These are phyloP conservation scores for Thecophora atra DNA, from an alignment of 2,888 invertebrate species.

Conservation along the genomic window DNA sequence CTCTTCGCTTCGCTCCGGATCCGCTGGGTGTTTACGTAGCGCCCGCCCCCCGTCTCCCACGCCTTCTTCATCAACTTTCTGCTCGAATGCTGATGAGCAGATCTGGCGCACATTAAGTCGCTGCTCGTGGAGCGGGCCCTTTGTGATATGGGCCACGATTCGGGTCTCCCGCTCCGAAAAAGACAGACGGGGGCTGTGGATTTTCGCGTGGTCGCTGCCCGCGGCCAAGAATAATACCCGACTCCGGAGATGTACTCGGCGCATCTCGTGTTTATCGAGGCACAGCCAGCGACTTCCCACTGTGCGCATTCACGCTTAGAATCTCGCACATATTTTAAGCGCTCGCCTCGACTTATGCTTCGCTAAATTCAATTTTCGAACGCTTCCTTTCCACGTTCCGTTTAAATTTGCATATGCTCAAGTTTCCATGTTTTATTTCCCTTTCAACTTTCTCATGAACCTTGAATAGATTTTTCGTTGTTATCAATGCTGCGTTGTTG, in stretches of 20 bases:
- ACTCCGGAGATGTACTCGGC: neutral
- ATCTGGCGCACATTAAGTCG: constrained; percentile 7
- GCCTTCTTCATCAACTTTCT: neutral
- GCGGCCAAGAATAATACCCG: neutral
- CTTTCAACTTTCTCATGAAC: too few species aligned
- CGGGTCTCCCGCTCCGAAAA: too few species aligned
- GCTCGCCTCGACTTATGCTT: constrained; percentile 30
- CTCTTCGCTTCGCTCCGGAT: neutral
- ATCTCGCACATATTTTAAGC: neutral
- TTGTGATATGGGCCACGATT: too few species aligned
- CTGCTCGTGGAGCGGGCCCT: too few species aligned
- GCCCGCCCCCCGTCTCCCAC: neutral
- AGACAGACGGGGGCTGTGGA: too few species aligned
- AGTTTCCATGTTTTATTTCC: neutral
- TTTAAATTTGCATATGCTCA: constrained; percentile 31
- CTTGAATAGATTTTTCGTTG: neutral
- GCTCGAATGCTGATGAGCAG: constrained; percentile 31
- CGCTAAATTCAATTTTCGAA: constrained; percentile 28
- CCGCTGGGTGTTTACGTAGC: neutral
- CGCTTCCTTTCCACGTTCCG: constrained; percentile 21
- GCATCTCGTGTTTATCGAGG: neutral
- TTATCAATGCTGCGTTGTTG: neutral
- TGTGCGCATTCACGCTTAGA: neutral
- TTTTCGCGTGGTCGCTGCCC: neutral
- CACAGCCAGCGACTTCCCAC: neutral